Conservation (phyloP, 2,888 invertebrate species). For the Oegoconia quadripuncta region DNA sequence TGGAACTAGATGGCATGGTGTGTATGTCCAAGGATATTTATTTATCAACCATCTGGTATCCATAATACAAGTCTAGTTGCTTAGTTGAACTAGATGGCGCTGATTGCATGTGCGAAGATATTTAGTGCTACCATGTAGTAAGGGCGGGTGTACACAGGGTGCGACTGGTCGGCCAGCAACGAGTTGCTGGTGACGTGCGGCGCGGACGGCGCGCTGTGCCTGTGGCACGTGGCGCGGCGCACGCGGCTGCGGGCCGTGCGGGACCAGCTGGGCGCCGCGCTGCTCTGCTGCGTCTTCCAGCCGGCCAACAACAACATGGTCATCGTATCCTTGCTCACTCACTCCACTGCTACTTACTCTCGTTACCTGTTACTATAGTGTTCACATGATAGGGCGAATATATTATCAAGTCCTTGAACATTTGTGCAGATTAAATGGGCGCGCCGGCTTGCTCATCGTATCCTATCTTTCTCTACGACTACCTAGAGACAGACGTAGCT, state of each 20-base stretch:
- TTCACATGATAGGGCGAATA: not conserved
- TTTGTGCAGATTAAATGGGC: too few relatives aligned
- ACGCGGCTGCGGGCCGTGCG: constrained; percentile 80
- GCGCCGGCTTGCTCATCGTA: too few relatives aligned
- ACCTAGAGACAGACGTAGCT: too few relatives aligned
- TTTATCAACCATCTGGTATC: too few relatives aligned
- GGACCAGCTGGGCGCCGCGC: constrained; percentile 81
- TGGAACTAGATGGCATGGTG: too few relatives aligned
- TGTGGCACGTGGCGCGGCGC: constrained; percentile 84
- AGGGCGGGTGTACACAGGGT: constrained; percentile 62
- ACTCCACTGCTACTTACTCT: constrained; percentile 17
- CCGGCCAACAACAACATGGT: constrained; percentile 93
- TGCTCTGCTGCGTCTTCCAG: constrained; percentile 88
- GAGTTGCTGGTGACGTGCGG: constrained; percentile 89
- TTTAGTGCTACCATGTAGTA: too few relatives aligned
- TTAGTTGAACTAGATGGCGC: too few relatives aligned
- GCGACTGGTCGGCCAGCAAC: constrained; percentile 93
- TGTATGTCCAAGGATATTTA: too few relatives aligned
- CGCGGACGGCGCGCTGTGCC: constrained; percentile 84
- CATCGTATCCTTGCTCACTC: constrained; percentile 90
- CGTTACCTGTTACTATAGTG: not conserved
- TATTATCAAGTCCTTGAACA: too few relatives aligned
- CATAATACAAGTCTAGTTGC: too few relatives aligned
- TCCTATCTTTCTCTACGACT: too few relatives aligned
- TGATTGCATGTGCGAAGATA: too few relatives aligned